A percentile compares a stretch with the other conserved stretches of the same genome.
phyloP scores from a whole-genome alignment of 2,113 vertebrate species.

The Myrmecophaga tridactyla region DNA sequence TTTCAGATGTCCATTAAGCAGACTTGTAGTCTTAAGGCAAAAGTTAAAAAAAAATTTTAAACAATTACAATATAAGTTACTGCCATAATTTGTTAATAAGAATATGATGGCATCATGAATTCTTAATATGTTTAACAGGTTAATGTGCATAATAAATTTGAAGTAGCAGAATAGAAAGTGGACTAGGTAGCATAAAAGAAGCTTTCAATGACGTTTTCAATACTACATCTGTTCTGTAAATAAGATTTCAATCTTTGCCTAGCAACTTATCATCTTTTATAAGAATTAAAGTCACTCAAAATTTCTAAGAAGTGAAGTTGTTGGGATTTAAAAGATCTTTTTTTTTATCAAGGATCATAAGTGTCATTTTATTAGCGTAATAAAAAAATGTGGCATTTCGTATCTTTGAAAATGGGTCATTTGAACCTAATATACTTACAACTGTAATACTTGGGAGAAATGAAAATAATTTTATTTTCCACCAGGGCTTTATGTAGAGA shows the following conservation, averaged over 20 bases:
- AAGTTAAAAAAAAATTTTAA: neutral
- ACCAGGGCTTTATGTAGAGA: conserved; percentile 28
- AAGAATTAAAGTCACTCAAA: conserved; percentile 35
- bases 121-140: conserved; percentile 54
- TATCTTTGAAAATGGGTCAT: conserved; percentile 26
- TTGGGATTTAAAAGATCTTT: conserved; percentile 13
- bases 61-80: conserved; percentile 22
- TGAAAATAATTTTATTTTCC: conserved; percentile 47
- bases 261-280: neutral
- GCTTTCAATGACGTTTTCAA: conserved; percentile 47
- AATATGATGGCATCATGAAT: conserved; percentile 22
- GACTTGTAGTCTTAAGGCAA: neutral
- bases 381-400: neutral
- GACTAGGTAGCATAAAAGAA: conserved; percentile 12
- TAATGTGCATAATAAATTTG: conserved; percentile 56
- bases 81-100: conserved; percentile 11
- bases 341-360: conserved; percentile 9
- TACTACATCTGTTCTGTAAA: conserved; percentile 23
- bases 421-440: too few relatives aligned
- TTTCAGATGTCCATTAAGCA: conserved; percentile 23
- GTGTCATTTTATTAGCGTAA: conserved; percentile 15
- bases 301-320: conserved; percentile 44
- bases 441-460: neutral
- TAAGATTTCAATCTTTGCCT: neutral
- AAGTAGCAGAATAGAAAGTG: conserved; percentile 47